Evolutionary conservation across 2,113 vertebrate genomes (phyloP), one percentile per base, ranked within the genome.

Genomic region (Malurus elegans): DNA sequence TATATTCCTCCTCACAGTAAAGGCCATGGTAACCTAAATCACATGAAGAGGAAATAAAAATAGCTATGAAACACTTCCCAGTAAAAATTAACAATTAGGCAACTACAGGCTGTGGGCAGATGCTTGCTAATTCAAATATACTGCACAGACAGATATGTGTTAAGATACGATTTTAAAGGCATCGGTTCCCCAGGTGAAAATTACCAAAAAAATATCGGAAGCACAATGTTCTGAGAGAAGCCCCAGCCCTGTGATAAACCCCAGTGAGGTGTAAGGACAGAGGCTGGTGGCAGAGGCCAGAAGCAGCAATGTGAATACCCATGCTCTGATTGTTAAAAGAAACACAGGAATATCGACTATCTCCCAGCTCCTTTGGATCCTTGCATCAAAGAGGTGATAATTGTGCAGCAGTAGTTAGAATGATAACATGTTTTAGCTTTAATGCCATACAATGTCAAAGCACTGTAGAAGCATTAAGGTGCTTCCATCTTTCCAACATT

Each of bases 1-100:
- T 99, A 87, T 99, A 99, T 67, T 99, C 99, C 90, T 99, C 99
- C 87, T 99, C 99, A 83, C 99, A 99, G 95, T 99, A 99, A 92
- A 99, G 98, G 44, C 99, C 99, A 4, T 99, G 99, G 98, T 99
- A 99, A 86, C 99, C 99, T 99, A 85, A 64, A 91, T 73, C 79
- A 79, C 86, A 93, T 3, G 14, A 19, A 75, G 9, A 86, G 31
- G 81, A 87, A 91, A 93, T 28, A 24, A 72, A 80, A 84, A 26
- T 8, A 66, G 47, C 50, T 65, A 17, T 74, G 31, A 79, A 83
- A 60, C n/a, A 20, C 28, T 54, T 67, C 7, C 26, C 71, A 73
- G 48, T 25, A 70, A 74, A 93, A 88, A 62, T 11, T 40, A 75
- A 54, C 64, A 78, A 51, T 34, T 81, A 78, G 36, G 48, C 28